A percentile compares a stretch with the other conserved stretches of the same genome.
Evolutionary conservation across 2,888 invertebrate genomes (phyloP).

Genomic region (Hirtodrosophila trivittata): DNA sequence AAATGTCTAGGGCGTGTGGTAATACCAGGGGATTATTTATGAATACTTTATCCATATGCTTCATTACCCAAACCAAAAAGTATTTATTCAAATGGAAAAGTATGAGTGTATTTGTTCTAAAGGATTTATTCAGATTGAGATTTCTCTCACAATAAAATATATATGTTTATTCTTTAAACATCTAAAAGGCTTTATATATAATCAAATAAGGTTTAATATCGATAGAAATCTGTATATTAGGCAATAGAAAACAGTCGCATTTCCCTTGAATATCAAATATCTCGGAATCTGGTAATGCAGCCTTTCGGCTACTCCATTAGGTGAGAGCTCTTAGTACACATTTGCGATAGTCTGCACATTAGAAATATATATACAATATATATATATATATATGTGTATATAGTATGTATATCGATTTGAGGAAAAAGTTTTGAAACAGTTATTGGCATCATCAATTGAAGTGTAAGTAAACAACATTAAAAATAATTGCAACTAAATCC

Average conservation of each 20-base stretch:
- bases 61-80: conserved; percentile 25
- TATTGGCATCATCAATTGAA: conserved; percentile 79
- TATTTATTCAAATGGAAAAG: too few relatives aligned
- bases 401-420: conserved; percentile 56
- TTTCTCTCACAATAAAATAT: too few relatives aligned
- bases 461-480: conserved; percentile 80
- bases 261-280: not conserved
- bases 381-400: conserved; percentile 17
- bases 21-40: conserved; percentile 71
- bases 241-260: too few relatives aligned
- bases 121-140: too few relatives aligned
- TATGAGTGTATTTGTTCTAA: too few relatives aligned
- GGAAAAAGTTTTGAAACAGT: conserved; percentile 76
- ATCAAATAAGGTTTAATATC: too few relatives aligned
- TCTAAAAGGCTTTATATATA: too few relatives aligned
- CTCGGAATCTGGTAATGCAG: not conserved
- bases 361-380: conserved; percentile 22
- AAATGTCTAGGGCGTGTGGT: conserved; percentile 61
- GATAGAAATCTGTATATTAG: too few relatives aligned
- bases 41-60: conserved; percentile 43
- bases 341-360: conserved; percentile 32
- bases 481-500: conserved; percentile 81
- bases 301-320: conserved; percentile 6
- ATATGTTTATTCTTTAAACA: too few relatives aligned
- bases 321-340: conserved; percentile 4